phyloP scores from a whole-genome alignment of 1,140 invertebrate genomes.

The Rhyacophila brunnea region DNA sequence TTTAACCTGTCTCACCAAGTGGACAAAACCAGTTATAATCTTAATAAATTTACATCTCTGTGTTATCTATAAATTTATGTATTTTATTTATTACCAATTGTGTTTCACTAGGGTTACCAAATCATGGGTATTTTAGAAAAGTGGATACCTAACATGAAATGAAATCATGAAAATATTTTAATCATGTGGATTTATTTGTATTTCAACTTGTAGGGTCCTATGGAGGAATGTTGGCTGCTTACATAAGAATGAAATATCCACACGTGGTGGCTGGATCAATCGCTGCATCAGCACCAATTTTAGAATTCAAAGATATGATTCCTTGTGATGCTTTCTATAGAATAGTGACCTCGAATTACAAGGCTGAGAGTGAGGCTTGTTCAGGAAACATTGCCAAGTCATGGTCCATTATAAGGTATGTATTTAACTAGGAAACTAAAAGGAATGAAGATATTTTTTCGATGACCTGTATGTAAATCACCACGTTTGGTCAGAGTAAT shows the following conservation, averaged over 20 bases:
- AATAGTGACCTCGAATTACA: conserved; percentile 79
- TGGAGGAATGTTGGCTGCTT: conserved; percentile 94
- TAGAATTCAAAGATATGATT: conserved; percentile 81
- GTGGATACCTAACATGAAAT: no score
- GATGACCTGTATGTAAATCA: no score
- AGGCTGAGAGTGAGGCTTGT: conserved; percentile 62
- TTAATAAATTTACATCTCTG: no score
- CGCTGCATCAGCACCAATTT: conserved; percentile 92
- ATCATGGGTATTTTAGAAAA: no score
- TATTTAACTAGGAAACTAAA: no score
- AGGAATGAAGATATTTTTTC: no score
- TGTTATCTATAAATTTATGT: no score
- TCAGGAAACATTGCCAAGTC: conserved; percentile 71
- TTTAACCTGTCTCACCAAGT: no score
- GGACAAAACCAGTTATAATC: no score
- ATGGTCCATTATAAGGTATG: conserved; percentile 71
- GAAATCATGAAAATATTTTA: background rate
- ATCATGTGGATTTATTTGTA: background rate
- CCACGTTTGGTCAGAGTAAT: no score
- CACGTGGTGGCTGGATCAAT: conserved; percentile 85
- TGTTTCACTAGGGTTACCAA: no score
- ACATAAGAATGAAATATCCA: conserved; percentile 96
- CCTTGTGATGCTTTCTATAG: conserved; percentile 77
- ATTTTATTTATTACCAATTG: no score
- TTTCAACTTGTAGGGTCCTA: conserved; percentile 77